Evolutionary conservation across 2,797 vertebrate genomes (phyloP).

Genomic region (Microctenopoma steveboyesi): DNA sequence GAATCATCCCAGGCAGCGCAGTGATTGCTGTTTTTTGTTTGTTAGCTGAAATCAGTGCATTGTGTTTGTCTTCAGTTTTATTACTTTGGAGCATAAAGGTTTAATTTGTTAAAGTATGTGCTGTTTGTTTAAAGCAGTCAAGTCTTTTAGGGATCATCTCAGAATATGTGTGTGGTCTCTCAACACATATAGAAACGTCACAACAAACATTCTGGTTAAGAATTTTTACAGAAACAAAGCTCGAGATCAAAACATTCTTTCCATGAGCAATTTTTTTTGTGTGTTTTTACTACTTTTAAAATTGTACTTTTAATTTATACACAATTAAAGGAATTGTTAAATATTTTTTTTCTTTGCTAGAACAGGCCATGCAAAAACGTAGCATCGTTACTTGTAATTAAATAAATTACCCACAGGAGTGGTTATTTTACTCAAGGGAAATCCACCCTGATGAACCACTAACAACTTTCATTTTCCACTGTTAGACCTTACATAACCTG

Average conservation of each 20-base stretch:
- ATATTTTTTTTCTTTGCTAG: too few species aligned
- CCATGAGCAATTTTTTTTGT: background rate
- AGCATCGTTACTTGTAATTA: constrained; percentile 27
- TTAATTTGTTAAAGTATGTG: constrained; percentile 16
- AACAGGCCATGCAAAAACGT: constrained; percentile 10
- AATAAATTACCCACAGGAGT: constrained; percentile 34
- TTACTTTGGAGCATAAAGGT: constrained; percentile 16
- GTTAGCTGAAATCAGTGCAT: background rate
- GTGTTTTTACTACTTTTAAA: background rate
- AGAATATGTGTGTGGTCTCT: constrained; percentile 49
- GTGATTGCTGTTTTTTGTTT: constrained; percentile 43
- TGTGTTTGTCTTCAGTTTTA: constrained; percentile 17
- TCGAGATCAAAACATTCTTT: background rate
- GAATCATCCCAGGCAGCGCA: constrained; percentile 5
- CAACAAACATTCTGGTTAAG: constrained; percentile 19
- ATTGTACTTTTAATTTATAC: background rate
- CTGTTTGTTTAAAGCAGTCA: constrained; percentile 35
- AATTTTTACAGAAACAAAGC: background rate
- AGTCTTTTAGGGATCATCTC: constrained; percentile 13
- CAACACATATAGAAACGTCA: constrained; percentile 5
- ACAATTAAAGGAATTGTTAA: background rate
- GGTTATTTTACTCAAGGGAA: constrained; percentile 47
- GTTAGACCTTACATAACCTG: constrained; percentile 50
- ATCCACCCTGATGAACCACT: constrained; percentile 48
- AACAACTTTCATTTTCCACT: constrained; percentile 42